A percentile compares a stretch with the other conserved stretches of the same genome.
Conservation (phyloP, 2,888 invertebrate species). For the Scaptomyza flava region DNA sequence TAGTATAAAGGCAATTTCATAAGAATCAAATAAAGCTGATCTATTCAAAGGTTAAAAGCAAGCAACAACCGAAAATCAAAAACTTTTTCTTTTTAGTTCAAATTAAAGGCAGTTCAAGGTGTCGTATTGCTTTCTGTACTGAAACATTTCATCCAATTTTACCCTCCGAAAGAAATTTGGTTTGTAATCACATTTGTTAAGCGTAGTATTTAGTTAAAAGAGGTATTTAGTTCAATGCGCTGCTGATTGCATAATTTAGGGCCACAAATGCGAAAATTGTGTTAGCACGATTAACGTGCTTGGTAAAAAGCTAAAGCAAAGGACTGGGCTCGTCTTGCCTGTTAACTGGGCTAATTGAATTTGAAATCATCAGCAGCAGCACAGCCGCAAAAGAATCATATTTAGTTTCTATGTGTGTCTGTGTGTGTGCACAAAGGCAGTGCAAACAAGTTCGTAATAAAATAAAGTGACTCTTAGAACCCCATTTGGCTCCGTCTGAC, state of each 20-base stretch:
- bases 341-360: conserved; percentile 69
- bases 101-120: too few species aligned
- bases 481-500: conserved; percentile 21
- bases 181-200: background rate
- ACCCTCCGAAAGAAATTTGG: too few species aligned
- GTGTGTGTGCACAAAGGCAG: conserved; percentile 37
- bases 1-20: too few species aligned
- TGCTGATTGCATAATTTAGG: conserved; percentile 58
- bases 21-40: too few species aligned
- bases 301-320: conserved; percentile 18
- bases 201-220: background rate
- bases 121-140: too few species aligned
- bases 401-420: conserved; percentile 57
- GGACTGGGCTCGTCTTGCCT: conserved; percentile 8
- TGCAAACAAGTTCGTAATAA: conserved; percentile 66
- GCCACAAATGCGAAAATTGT: conserved; percentile 64
- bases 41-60: too few species aligned
- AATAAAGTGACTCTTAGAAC: conserved; percentile 63
- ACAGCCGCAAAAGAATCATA: conserved; percentile 32
- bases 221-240: conserved; percentile 32
- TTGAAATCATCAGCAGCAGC: conserved; percentile 34
- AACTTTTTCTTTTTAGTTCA: too few species aligned
- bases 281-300: conserved; percentile 54
- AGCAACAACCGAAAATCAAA: too few species aligned
- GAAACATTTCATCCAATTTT: too few species aligned